phyloP scores from a whole-genome alignment of 2,797 vertebrate genomes.

The Podarcis lilfordi region DNA sequence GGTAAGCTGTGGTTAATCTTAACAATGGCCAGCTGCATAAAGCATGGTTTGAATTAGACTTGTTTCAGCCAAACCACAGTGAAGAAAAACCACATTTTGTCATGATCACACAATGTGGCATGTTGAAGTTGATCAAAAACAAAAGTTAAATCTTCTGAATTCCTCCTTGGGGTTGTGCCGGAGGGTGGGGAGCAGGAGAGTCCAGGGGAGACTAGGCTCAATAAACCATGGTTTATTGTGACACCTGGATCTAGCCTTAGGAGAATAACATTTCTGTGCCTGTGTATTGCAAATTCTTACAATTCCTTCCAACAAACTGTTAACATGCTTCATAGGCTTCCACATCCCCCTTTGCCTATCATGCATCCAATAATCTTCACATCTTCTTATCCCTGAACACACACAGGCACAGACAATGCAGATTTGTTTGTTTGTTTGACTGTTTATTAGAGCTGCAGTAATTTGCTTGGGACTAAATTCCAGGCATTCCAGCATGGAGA shows the following conservation, averaged over 20 bases:
- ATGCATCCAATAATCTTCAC: background rate
- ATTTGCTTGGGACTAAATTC: background rate
- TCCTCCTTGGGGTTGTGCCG: background rate
- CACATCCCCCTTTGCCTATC: background rate
- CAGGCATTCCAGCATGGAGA: background rate
- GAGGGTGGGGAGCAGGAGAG: too few relatives aligned
- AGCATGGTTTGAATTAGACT: background rate
- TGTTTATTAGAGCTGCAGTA: background rate
- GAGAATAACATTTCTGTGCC: background rate
- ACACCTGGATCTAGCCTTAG: background rate
- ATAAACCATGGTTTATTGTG: background rate
- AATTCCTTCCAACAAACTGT: background rate
- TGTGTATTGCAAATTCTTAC: background rate
- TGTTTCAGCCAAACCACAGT: background rate
- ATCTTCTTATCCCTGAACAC: background rate
- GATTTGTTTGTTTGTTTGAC: background rate
- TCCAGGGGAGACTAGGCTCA: too few relatives aligned
- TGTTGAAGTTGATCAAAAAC: background rate
- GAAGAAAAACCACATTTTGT: background rate
- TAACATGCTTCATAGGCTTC: background rate
- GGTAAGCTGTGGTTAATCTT: background rate
- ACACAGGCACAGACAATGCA: background rate
- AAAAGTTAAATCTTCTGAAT: background rate
- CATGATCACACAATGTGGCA: background rate
- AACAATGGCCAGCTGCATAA: background rate